Conservation (phyloP, 2,888 invertebrate genomes). For the Heliconius charithonia region DNA sequence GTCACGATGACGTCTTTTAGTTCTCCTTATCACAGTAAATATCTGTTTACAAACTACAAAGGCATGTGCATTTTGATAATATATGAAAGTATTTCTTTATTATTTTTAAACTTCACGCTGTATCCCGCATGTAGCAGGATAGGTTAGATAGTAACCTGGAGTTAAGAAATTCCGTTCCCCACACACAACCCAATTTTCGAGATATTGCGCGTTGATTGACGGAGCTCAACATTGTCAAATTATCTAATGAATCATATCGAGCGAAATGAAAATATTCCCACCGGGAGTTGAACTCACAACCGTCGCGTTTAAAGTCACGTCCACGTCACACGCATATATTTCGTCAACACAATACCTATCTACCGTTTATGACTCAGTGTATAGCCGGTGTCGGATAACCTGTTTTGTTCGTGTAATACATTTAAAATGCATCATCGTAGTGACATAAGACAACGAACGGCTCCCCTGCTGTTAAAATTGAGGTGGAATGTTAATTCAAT, state of each 20-base stretch:
- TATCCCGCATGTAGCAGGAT: not conserved
- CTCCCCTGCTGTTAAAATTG: not conserved
- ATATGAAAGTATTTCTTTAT: not conserved
- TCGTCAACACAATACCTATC: not conserved
- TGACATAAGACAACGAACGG: slow-evolving; percentile 21
- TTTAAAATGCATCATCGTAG: slow-evolving; percentile 27
- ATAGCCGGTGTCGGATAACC: slow-evolving; percentile 27
- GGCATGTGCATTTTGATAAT: not conserved
- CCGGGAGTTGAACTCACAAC: not conserved
- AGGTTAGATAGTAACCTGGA: too few species aligned
- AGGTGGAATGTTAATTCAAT: not conserved
- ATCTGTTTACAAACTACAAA: slow-evolving; percentile 6
- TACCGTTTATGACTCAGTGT: slow-evolving; percentile 19
- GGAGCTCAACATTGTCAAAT: not conserved
- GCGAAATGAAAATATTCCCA: not conserved
- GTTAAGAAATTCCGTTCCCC: not conserved
- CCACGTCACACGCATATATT: not conserved
- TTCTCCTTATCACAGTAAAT: slow-evolving; percentile 1
- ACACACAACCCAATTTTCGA: not conserved
- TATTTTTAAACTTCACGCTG: not conserved
- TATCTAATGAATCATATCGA: too few species aligned
- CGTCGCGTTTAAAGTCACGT: not conserved
- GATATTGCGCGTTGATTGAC: not conserved
- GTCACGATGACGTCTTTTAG: not conserved
- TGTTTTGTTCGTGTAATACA: slow-evolving; percentile 23